Evolutionary conservation across 2,113 vertebrate species (phyloP), one percentile per base, ranked within the genome.

Genomic region (Mirounga angustirostris): DNA sequence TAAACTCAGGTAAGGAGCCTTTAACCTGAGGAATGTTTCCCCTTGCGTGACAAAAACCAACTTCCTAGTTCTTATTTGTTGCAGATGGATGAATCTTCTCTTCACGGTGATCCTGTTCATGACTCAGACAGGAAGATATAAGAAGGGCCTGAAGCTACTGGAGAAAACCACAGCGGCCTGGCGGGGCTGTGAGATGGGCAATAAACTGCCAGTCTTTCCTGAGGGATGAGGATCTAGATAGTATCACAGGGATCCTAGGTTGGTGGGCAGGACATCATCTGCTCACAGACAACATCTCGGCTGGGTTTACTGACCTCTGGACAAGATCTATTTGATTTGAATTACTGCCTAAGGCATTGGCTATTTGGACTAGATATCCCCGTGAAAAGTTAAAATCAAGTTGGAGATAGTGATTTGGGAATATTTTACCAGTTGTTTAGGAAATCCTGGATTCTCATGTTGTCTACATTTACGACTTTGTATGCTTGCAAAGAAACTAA

Each of bases 401-500:
- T 26, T 82, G 74, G 21, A 43, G 71, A 78, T 30, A 43, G 56
- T n/a, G 50, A 93, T 83, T 82, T 79, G 61, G 46, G n/a, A 96
- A 69, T 43, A 92, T 74, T 87, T 86, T 7, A 89, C 24, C 79
- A 96, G 59, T 50, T 94, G 50, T 78, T 97, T 74, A 79, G 92
- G 46, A 90, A 93, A 96, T 89, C 16, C n/a, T 74, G 73, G 67
- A 79, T 50, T 56, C 16, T 92, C 28, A 28, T 46, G 56, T 58
- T 93, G 67, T 78, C 26, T 74, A 71, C 36, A 93, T 84, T 91
- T 86, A 81, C 2, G 80, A 91, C 7, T 86, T 5, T 56, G 30
- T 56, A 73, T 56, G 24, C 74, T 56, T 97, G 59, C 67, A 94
- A 96, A 92, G 90, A 93, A 71, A 58, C 43, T n/a, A 65, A 85